A percentile compares a stretch with the other conserved stretches of the same genome.
Conservation (phyloP, 2,797 vertebrate species). For the Australoheros facetus region DNA sequence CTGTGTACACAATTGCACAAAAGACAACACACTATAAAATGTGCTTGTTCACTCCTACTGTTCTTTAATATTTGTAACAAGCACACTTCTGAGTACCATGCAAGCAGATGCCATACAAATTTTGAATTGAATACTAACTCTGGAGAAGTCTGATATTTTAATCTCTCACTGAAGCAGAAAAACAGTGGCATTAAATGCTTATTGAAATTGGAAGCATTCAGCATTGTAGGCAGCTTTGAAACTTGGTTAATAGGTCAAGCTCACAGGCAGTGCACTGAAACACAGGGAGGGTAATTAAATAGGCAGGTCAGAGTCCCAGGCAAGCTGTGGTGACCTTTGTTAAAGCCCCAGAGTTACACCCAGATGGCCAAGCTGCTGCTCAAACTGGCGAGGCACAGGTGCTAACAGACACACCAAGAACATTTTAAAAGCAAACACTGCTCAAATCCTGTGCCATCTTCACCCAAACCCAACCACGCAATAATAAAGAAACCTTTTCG, state of each 20-base stretch:
- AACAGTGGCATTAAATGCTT: slow-evolving; percentile 12
- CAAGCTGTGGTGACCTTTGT: slow-evolving; percentile 50
- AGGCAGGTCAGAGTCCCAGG: slow-evolving; percentile 47
- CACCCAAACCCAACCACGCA: not conserved
- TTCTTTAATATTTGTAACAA: slow-evolving; percentile 14
- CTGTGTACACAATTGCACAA: not conserved
- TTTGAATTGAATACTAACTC: not conserved
- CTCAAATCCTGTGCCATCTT: not conserved
- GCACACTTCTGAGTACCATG: not conserved
- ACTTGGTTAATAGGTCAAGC: slow-evolving; percentile 29
- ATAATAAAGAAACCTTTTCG: not conserved
- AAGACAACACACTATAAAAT: not conserved
- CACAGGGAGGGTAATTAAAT: slow-evolving; percentile 44
- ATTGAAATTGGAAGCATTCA: slow-evolving; percentile 17
- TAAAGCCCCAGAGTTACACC: slow-evolving; percentile 42
- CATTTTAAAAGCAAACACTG: not conserved
- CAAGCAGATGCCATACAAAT: not conserved
- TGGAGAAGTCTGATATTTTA: not conserved
- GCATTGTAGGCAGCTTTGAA: slow-evolving; percentile 25
- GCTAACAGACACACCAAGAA: not conserved
- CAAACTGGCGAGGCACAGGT: slow-evolving; percentile 2
- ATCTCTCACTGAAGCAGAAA: not conserved
- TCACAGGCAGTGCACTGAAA: slow-evolving; percentile 25
- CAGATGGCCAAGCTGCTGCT: slow-evolving; percentile 54
- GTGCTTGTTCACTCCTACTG: not conserved